Conservation (phyloP, 2,888 invertebrate genomes). For the Limnephilus auricula region DNA sequence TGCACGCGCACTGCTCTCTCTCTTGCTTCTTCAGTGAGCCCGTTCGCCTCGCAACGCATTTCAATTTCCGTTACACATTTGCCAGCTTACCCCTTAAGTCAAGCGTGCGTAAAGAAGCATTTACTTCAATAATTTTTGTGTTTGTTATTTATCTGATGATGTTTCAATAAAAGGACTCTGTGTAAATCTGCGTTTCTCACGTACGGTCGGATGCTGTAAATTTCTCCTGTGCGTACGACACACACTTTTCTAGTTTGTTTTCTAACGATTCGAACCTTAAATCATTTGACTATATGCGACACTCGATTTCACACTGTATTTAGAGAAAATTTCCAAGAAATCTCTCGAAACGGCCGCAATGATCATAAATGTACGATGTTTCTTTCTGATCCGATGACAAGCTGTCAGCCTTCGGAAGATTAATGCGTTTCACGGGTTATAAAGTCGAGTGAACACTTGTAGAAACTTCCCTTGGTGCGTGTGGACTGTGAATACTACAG, state of each 20-base stretch:
- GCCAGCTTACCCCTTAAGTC: no score
- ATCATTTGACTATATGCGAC: neutral
- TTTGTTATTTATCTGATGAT: no score
- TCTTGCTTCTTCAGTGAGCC: no score
- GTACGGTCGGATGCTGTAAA: neutral
- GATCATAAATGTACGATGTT: neutral
- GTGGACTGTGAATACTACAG: neutral
- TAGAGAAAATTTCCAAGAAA: neutral
- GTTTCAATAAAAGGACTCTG: no score
- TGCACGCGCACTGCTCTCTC: no score
- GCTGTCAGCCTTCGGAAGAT: neutral
- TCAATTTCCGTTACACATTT: no score
- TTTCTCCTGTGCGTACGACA: neutral
- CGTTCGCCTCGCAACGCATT: no score
- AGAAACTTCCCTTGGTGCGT: neutral
- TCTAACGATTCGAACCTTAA: neutral
- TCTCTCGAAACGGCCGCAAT: neutral
- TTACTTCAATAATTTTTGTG: no score
- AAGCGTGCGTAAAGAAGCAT: no score
- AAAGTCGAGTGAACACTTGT: neutral
- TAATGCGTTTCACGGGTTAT: neutral
- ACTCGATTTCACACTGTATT: neutral
- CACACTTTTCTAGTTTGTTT: neutral
- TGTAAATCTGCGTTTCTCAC: neutral
- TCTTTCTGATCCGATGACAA: neutral